phyloP scores from a whole-genome alignment of 2,888 invertebrate species.

The Cybosia mesomella region DNA sequence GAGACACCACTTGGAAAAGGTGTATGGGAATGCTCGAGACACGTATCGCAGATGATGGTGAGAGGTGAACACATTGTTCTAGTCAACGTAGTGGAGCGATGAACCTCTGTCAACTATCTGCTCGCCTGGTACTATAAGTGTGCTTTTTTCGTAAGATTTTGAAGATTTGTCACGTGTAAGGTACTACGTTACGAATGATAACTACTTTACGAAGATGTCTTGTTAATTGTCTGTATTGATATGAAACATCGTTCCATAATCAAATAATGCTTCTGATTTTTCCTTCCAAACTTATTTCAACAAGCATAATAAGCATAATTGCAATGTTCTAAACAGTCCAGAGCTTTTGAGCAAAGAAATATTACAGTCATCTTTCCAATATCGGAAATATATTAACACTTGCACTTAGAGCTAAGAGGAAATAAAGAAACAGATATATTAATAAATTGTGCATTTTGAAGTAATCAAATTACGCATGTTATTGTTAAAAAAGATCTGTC shows the following conservation, averaged over 20 bases:
- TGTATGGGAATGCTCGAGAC: conserved; percentile 89
- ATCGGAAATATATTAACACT: background rate
- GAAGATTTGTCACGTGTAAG: background rate
- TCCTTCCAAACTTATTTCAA: too few species aligned
- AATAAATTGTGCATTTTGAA: background rate
- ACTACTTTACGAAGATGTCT: background rate
- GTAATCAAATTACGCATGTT: background rate
- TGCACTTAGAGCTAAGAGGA: background rate
- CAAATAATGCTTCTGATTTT: too few species aligned
- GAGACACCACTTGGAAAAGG: conserved; percentile 88
- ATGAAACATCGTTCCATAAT: too few species aligned
- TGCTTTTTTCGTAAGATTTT: background rate
- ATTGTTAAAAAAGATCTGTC: background rate
- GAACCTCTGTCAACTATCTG: conserved; percentile 41
- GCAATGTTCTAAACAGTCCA: background rate
- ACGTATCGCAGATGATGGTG: conserved; percentile 90
- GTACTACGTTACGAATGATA: too few species aligned
- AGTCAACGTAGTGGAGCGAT: conserved; percentile 75
- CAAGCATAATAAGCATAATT: background rate
- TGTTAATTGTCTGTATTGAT: too few species aligned
- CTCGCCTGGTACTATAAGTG: conserved; percentile 35
- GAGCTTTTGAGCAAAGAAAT: background rate
- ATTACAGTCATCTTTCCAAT: background rate
- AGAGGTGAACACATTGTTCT: conserved; percentile 93
- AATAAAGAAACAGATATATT: background rate